phyloP scores from a whole-genome alignment of 2,113 vertebrate genomes.

The Podocnemis expansa region DNA sequence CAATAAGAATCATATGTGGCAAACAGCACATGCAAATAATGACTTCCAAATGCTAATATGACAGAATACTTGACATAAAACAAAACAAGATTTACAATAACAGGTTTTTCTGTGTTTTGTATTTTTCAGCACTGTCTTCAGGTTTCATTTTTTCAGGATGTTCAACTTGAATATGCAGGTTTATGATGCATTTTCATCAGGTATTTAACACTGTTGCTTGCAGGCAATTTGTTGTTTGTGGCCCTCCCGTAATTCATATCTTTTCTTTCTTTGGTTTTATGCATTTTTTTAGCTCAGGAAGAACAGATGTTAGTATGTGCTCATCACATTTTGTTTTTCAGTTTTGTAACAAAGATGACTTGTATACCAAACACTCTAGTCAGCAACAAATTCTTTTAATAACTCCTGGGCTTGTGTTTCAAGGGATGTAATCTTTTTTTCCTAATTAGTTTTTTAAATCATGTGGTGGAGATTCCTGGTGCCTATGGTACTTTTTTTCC shows the following conservation, averaged over 20 bases:
- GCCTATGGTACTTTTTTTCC: background rate
- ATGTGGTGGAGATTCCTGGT: background rate
- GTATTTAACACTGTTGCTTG: background rate
- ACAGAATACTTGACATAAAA: background rate
- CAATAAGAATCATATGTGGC: background rate
- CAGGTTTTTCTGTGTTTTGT: background rate
- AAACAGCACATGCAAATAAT: background rate
- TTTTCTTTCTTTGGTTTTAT: background rate
- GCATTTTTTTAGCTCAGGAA: background rate
- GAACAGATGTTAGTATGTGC: background rate
- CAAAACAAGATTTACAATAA: background rate
- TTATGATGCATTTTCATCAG: background rate
- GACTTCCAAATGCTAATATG: background rate
- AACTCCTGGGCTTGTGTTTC: background rate
- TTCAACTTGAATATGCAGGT: background rate
- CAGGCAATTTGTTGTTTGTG: background rate
- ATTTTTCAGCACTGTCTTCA: background rate
- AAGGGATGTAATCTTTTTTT: background rate
- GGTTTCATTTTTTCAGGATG: background rate
- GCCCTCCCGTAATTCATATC: background rate
- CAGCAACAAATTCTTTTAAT: background rate
- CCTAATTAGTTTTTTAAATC: background rate
- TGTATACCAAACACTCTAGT: background rate
- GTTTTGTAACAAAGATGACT: background rate
- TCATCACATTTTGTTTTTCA: background rate